A percentile compares a stretch with the other conserved stretches of the same genome.
Conservation (phyloP, 2,888 invertebrate genomes). For the Elegia similella region DNA sequence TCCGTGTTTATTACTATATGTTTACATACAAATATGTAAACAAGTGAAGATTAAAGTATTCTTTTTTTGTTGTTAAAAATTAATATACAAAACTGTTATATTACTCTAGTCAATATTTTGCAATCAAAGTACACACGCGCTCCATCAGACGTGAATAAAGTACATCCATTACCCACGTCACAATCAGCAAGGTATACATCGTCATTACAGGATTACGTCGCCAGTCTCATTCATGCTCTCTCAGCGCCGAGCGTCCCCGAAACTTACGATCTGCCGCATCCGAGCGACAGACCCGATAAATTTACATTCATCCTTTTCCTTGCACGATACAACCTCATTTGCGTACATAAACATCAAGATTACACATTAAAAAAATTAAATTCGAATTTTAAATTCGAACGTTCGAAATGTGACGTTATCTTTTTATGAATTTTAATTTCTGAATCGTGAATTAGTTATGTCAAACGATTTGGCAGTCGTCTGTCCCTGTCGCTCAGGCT, state of each 20-base stretch:
- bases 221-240: conserved; percentile 68
- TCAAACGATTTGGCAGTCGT: conserved; percentile 52
- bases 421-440: conserved; percentile 17
- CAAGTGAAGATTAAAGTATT: no score
- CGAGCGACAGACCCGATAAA: conserved; percentile 69
- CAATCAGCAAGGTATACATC: conserved; percentile 51
- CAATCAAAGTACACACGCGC: conserved; percentile 14
- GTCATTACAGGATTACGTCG: conserved; percentile 62
- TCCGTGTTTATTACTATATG: no score
- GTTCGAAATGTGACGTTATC: conserved; percentile 1
- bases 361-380: conserved; percentile 15
- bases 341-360: conserved; percentile 31
- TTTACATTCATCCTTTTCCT: conserved; percentile 77
- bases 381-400: conserved; percentile 3
- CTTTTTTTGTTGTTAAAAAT: no score
- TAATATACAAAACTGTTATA: neutral
- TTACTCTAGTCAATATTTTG: conserved; percentile 8
- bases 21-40: no score
- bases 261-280: conserved; percentile 60
- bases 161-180: conserved; percentile 33
- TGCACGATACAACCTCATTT: conserved; percentile 52
- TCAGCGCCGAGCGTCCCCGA: conserved; percentile 50
- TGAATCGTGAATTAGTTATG: conserved; percentile 41
- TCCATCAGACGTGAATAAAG: conserved; percentile 16
- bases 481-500: conserved; percentile 76